Base-by-base conservation (phyloP, 1,140 invertebrate genomes). In the Gonioctena quinquepunctata region DNA sequence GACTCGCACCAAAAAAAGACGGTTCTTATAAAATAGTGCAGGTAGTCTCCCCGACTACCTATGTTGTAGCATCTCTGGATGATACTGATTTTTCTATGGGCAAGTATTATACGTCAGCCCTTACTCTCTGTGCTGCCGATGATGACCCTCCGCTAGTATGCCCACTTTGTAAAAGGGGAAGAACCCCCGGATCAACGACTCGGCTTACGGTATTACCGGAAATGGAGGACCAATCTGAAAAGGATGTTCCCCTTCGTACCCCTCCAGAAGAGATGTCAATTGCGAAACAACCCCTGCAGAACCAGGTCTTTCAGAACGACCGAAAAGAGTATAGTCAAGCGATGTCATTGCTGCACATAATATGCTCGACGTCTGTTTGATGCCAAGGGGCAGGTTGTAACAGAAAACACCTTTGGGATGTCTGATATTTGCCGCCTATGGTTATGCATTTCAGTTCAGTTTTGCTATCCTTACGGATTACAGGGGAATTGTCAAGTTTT, bases 11-110 rank as follows among this genome's bases (percentile, higher is more conserved):
- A 1, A 74, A 76, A 16, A 77, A 78, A 19, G 77, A 81, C 50
- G 82, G 81, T 4, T 82, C 81, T 0, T 83, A 80, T 69, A 19
- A 62, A 21, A 72, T 82, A 19, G 33, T 75, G 1, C 28, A 28
- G 19, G 27, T 28, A 26, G 25, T 56, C 6, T 23, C 50, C 8
- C 65, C 52, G 5, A 67, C 65, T 28, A 57, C 50, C 18, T 67
- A 42, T 18, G 25, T 28, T 33, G 54, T 59, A 8, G 52, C 56
- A 19, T 16, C 27, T 6, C 1, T 60, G 16, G 8, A 60, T 3
- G 2, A 25, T 21, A 23, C 66, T 3, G 13, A 16, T 21, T n/a
- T 49, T 1, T 16, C 66, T n/a, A 3, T 68, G 18, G 66, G 66
- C 7, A 68, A 57, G 33, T 56, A 68, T 42, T 54, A 68, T n/a